A percentile compares a stretch with the other conserved stretches of the same genome.
Evolutionary conservation across 1,140 invertebrate genomes (phyloP).

Genomic region (Brachionus paranguensis): DNA sequence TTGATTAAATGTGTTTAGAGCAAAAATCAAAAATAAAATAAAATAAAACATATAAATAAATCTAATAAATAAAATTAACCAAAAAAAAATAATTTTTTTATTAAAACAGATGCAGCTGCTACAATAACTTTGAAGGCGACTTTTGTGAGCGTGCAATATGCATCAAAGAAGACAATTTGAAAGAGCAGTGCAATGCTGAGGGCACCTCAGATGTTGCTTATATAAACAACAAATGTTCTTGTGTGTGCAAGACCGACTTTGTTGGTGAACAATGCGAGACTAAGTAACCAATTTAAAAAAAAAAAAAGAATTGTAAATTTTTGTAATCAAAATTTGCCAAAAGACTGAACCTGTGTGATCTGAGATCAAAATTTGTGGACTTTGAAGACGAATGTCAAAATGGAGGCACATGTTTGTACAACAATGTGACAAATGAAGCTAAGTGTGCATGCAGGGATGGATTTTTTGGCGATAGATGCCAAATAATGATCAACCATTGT

Average conservation of each 20-base stretch:
- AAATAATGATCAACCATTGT: conserved; percentile 4
- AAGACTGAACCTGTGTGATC: conserved; percentile 13
- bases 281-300: background rate
- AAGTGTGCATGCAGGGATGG: conserved; percentile 10
- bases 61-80: too few species aligned
- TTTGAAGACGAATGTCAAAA: conserved; percentile 37
- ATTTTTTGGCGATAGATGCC: conserved; percentile 13
- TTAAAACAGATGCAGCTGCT: background rate
- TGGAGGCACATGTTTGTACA: conserved; percentile 19
- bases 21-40: too few species aligned
- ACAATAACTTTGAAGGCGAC: conserved; percentile 2
- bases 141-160: background rate
- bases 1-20: too few species aligned
- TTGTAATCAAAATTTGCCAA: background rate
- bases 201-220: background rate
- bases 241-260: background rate
- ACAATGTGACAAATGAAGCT: background rate
- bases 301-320: too few species aligned
- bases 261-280: background rate
- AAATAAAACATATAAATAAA: too few species aligned
- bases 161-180: conserved; percentile 1
- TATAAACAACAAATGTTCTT: background rate
- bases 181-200: background rate
- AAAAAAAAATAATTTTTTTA: background rate
- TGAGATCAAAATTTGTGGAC: conserved; percentile 22